Evolutionary conservation across 2,113 vertebrate genomes (phyloP).

Genomic region (Noturus placidus): DNA sequence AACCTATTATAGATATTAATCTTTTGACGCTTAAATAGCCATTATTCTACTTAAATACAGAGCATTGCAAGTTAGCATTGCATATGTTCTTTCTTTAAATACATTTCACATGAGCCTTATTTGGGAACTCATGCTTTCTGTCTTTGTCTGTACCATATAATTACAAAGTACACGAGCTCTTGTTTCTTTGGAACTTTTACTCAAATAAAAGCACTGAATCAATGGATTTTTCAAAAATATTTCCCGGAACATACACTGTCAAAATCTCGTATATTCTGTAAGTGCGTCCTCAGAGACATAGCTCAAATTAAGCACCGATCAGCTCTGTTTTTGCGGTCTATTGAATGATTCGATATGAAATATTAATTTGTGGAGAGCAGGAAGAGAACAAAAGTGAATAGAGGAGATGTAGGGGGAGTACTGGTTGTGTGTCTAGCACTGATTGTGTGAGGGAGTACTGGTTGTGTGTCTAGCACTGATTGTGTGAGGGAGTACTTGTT

Average conservation of each 20-base stretch:
- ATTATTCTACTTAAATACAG: background rate
- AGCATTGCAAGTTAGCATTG: background rate
- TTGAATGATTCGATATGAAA: slow-evolving; percentile 19
- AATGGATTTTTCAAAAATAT: background rate
- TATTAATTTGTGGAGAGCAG: background rate
- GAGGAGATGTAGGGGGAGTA: background rate
- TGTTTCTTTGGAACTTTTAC: background rate
- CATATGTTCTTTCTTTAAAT: background rate
- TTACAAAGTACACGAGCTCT: background rate
- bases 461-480: background rate
- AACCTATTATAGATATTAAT: too few relatives aligned
- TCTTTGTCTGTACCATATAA: background rate
- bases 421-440: background rate
- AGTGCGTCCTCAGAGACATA: background rate
- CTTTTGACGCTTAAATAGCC: background rate
- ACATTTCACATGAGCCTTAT: background rate
- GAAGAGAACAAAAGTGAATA: background rate
- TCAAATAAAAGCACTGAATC: background rate
- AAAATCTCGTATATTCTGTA: background rate
- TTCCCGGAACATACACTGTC: slow-evolving; percentile 18
- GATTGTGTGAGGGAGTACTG: background rate
- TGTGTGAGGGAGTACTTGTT: background rate
- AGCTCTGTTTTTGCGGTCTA: slow-evolving; percentile 1
- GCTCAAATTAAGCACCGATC: background rate
- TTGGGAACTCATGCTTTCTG: background rate